Conservation (phyloP, 2,797 vertebrate species). For the Macrochelys suwanniensis region DNA sequence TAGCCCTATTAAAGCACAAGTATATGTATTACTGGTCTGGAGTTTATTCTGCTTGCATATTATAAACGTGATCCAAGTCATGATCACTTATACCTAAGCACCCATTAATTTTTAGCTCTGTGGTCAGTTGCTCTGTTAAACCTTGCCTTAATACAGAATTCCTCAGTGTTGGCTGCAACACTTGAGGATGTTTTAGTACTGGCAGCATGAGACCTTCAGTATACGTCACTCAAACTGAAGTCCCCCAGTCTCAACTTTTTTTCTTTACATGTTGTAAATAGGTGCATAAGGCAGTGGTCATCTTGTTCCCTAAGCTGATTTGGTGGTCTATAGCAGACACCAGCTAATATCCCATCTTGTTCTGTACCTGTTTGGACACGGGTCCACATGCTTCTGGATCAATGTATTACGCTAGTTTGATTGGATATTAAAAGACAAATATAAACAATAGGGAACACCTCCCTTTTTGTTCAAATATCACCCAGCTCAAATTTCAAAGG, state of each 20-base stretch:
- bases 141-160: neutral
- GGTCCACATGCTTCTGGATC: neutral
- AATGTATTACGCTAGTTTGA: neutral
- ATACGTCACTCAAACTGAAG: no score
- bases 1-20: no score
- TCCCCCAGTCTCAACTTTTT: neutral
- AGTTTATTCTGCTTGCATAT: no score
- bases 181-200: neutral
- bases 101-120: no score
- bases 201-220: no score
- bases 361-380: neutral
- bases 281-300: neutral
- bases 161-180: neutral
- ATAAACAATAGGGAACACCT: neutral
- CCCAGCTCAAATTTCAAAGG: neutral
- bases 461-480: neutral
- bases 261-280: neutral
- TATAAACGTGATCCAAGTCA: no score
- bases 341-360: neutral
- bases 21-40: no score
- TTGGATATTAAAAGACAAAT: neutral
- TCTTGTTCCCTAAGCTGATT: neutral
- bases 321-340: neutral
- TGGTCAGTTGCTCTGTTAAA: no score
- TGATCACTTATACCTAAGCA: no score